Conservation (phyloP, 2,888 invertebrate species). For the Sphaerophoria taeniata region DNA sequence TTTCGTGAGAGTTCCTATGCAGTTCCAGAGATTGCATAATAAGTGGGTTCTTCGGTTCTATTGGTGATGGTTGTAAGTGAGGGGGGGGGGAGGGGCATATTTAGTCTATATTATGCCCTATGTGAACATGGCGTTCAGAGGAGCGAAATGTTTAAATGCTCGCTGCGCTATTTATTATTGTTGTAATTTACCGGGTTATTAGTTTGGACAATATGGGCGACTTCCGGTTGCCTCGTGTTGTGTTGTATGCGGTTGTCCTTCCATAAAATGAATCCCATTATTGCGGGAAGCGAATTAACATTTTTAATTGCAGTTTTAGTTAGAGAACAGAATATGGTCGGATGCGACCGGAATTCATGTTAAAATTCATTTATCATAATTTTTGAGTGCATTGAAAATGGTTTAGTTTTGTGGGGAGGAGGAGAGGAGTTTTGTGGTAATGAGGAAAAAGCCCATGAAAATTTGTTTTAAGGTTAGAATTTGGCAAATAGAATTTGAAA, state of each 20-base stretch:
- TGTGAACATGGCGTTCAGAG: neutral
- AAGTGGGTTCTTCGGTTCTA: constrained; percentile 37
- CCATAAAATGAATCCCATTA: constrained; percentile 48
- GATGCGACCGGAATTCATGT: neutral
- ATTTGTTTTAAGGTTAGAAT: no score
- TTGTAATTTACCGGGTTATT: constrained; percentile 73
- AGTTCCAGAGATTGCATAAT: constrained; percentile 45
- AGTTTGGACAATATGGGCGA: constrained; percentile 69
- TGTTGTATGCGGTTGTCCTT: no score
- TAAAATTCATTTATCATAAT: constrained; percentile 20
- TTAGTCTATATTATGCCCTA: no score
- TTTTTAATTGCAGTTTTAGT: constrained; percentile 57
- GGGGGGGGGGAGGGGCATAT: neutral
- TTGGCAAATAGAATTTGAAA: no score
- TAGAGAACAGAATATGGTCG: neutral
- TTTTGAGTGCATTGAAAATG: neutral
- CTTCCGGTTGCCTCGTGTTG: constrained; percentile 33
- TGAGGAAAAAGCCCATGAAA: no score
- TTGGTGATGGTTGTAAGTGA: neutral
- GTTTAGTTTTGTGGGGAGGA: no score
- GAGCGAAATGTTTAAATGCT: constrained; percentile 41
- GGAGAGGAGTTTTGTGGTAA: no score
- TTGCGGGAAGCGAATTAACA: constrained; percentile 52
- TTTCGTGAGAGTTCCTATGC: constrained; percentile 4
- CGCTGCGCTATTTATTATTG: constrained; percentile 43